phyloP scores from a whole-genome alignment of 2,797 vertebrate genomes.

The Syncerus caffer region DNA sequence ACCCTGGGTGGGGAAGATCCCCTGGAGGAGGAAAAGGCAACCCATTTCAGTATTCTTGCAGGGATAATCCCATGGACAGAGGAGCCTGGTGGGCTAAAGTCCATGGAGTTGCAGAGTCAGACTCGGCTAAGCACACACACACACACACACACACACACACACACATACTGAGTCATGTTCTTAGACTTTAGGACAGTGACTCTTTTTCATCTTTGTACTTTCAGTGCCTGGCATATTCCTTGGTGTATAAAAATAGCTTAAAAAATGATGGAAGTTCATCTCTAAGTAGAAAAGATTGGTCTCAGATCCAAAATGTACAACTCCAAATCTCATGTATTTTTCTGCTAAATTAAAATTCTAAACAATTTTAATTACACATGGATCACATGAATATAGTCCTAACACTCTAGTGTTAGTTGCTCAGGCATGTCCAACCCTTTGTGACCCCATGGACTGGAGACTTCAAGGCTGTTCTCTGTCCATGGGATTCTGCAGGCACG shows the following conservation, averaged over 20 bases:
- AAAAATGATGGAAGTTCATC: not conserved
- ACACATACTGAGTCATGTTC: not conserved
- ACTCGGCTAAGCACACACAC: accelerated
- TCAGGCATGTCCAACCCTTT: accelerated
- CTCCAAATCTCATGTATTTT: not conserved
- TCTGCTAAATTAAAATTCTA: not conserved
- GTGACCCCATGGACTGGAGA: not conserved
- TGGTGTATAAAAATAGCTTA: not conserved
- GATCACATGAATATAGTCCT: not conserved
- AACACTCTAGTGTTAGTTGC: accelerated
- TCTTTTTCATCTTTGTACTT: not conserved
- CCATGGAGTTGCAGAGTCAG: not conserved
- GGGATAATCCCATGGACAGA: not conserved
- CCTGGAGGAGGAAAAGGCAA: not conserved
- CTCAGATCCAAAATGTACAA: not conserved
- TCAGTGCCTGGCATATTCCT: not conserved
- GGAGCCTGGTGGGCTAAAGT: not conserved
- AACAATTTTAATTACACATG: not conserved
- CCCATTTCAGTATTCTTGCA: not conserved
- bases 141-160: too few relatives aligned
- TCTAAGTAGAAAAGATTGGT: not conserved
- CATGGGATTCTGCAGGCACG: not conserved
- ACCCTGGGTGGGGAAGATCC: not conserved
- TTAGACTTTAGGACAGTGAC: not conserved
- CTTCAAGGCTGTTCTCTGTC: not conserved